A percentile compares a stretch with the other conserved stretches of the same genome.
Conservation (phyloP, 1,140 invertebrate genomes). For the Zaprionus tsacasi region DNA sequence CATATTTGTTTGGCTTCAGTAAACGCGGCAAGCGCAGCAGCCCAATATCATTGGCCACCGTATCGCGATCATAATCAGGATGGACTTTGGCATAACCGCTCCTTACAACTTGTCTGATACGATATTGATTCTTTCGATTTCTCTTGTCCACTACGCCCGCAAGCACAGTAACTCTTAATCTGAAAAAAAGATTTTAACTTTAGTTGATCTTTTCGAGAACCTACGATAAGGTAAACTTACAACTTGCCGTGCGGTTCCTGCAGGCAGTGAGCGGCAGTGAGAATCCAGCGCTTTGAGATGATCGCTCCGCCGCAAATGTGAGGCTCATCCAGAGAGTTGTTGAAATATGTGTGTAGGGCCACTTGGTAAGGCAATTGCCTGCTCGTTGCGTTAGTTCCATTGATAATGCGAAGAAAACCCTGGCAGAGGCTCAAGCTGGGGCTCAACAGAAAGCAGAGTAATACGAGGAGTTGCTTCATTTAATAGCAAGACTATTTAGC, state of each 20-base stretch:
- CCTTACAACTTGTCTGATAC: constrained; percentile 9
- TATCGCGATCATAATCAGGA: constrained; percentile 22
- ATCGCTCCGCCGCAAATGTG: constrained; percentile 58
- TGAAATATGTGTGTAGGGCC: constrained; percentile 31
- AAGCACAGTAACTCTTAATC: constrained; percentile 21
- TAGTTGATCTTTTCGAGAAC: not conserved
- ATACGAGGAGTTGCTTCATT: constrained; percentile 34
- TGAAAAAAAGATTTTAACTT: not conserved
- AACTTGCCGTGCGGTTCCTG: constrained; percentile 27
- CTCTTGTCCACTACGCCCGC: constrained; percentile 27
- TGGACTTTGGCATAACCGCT: constrained; percentile 36
- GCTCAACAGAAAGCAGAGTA: constrained; percentile 21
- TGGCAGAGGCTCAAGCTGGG: constrained; percentile 12
- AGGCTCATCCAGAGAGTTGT: not conserved
- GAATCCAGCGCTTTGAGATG: constrained; percentile 45
- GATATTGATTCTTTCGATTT: not conserved
- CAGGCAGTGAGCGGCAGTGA: constrained; percentile 64
- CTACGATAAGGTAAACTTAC: constrained; percentile 22
- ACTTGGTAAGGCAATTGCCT: constrained; percentile 56
- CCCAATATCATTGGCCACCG: constrained; percentile 44
- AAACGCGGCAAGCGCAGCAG: constrained; percentile 39
- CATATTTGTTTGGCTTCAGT: constrained; percentile 21
- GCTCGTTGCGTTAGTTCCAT: constrained; percentile 33
- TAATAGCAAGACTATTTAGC: not conserved
- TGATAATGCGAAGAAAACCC: constrained; percentile 52